Base-by-base conservation (phyloP, 1,140 invertebrate genomes). In the Anoplolepis gracilipes region DNA sequence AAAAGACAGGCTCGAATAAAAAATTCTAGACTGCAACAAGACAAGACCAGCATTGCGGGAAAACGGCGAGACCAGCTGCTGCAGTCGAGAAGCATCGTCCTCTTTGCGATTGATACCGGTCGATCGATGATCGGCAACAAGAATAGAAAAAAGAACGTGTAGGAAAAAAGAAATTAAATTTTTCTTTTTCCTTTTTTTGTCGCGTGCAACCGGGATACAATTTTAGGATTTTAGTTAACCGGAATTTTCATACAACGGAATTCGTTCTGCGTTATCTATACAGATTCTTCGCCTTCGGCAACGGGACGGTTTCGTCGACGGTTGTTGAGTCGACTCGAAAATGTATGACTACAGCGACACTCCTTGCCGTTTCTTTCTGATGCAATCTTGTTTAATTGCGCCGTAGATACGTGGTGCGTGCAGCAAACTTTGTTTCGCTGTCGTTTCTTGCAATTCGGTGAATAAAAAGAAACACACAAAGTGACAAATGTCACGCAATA, bases 11-110 rank as follows among this genome's bases (percentile, higher is more conserved):
- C 39, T 61, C 13, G 39, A 89, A 72, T 53, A 73, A 82, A 85
- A 65, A 62, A 42, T 53, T 72, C 57, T 39, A 49, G 49, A 76
- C 65, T 72, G 86, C 46, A 85, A 88, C 55, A 39, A 73, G 69
- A 75, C 70, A 72, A 69, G 53, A 55, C 33, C 25, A 72, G 49
- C 30, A 46, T 49, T 59, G 30, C 49, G 82, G 57, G 49, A 89
- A 89, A 73, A 73, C 42, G 86, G 78, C 86, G 90, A 91, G 87
- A 90, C 88, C 90, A 91, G 90, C 88, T 76, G 57, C 36, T 91
- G 91, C 91, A 90, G 89, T 90, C 87, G 64, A 87, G 64, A 77
- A 70, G 30, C 81, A 81, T 62, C 64, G 59, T 76, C 65, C 65
- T 59, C 85, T 65, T 42, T 75, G 46, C 82, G 85, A 90, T 88